Conservation (phyloP, 2,888 invertebrate genomes). For the Athalia rosae region DNA sequence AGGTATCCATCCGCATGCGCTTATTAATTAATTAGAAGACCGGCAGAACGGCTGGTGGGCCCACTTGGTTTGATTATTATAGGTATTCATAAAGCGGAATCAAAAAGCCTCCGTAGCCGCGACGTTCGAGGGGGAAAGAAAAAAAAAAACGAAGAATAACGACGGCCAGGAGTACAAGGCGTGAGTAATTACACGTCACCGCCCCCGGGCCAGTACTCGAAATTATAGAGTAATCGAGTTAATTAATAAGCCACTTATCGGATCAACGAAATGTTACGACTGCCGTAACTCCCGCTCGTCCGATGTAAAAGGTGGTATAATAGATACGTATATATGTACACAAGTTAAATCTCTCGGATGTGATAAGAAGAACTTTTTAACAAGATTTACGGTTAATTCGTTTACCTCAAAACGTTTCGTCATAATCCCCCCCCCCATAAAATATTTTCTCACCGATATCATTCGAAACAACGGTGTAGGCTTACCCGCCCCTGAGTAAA, state of each 20-base stretch:
- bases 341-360: conserved; percentile 23
- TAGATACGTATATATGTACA: not conserved
- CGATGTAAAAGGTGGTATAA: no score
- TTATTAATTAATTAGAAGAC: no score
- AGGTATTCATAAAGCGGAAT: no score
- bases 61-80: no score
- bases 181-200: conserved; percentile 28
- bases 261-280: conserved; percentile 15
- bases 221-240: conserved; percentile 39
- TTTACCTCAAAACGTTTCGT: conserved; percentile 21
- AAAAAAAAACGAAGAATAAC: not conserved
- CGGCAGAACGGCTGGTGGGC: no score
- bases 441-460: not conserved
- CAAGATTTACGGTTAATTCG: not conserved
- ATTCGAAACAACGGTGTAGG: no score
- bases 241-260: conserved; percentile 41
- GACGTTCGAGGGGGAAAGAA: no score
- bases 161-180: not conserved
- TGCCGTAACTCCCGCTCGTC: no score
- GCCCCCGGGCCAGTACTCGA: not conserved
- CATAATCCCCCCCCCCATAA: conserved; percentile 5
- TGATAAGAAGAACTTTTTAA: conserved; percentile 32
- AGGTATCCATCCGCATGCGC: no score
- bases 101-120: no score
- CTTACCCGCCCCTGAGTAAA: no score